A percentile compares a stretch with the other conserved stretches of the same genome.
These are phyloP conservation scores for Pteronura brasiliensis DNA, from an alignment of 2,113 vertebrate genomes.

Conservation along the genomic window DNA sequence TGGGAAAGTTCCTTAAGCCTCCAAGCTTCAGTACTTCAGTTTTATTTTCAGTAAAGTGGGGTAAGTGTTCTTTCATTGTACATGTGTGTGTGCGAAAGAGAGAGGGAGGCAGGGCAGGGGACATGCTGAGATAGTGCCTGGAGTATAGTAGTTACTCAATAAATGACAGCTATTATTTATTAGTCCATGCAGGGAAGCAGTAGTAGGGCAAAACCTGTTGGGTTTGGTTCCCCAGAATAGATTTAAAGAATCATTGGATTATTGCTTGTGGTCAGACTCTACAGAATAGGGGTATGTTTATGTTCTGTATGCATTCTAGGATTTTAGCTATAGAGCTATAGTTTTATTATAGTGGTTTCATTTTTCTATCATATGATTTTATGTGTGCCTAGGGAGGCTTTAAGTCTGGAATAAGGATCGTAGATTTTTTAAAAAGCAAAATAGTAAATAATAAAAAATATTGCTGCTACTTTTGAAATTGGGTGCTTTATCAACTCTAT, in stretches of 20 bases:
- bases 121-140: conserved; percentile 8
- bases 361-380: conserved; percentile 52
- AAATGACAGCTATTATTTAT: conserved; percentile 20
- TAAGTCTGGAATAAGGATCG: conserved; percentile 40
- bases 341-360: conserved; percentile 59
- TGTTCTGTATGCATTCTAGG: neutral
- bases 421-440: conserved; percentile 47
- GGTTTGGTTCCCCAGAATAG: conserved; percentile 29
- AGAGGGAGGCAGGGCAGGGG: neutral
- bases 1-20: neutral
- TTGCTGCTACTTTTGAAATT: conserved; percentile 53
- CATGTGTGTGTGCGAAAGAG: neutral
- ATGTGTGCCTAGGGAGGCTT: conserved; percentile 42
- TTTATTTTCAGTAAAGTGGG: neutral
- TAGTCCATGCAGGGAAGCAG: conserved; percentile 10
- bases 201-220: neutral
- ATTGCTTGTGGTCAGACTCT: conserved; percentile 33
- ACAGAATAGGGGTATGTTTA: conserved; percentile 25
- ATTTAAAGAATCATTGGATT: conserved; percentile 35
- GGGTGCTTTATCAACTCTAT: conserved; percentile 39
- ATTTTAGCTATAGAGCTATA: conserved; percentile 12
- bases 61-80: neutral
- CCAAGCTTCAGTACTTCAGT: neutral
- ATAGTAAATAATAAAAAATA: conserved; percentile 61
- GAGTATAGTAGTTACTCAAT: neutral